Conservation (phyloP, 2,113 vertebrate species). For the Mohoua ochrocephala region DNA sequence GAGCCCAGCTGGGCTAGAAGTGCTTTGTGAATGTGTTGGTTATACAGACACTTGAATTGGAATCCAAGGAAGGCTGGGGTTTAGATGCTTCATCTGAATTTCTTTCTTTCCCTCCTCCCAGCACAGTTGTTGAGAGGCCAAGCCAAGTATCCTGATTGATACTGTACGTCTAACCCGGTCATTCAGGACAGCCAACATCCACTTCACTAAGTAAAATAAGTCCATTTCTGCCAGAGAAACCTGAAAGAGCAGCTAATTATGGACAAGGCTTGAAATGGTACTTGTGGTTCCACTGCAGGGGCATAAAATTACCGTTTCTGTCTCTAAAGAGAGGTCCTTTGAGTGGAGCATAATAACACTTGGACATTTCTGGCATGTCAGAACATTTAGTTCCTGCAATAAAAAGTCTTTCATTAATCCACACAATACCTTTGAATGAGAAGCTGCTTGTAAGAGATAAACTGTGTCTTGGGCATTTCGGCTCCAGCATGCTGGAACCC, state of each 20-base stretch:
- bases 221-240: slow-evolving; percentile 54
- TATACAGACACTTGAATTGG: neutral
- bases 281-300: slow-evolving; percentile 56
- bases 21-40: neutral
- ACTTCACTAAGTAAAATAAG: slow-evolving; percentile 52
- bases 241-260: slow-evolving; percentile 64
- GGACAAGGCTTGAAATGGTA: slow-evolving; percentile 36
- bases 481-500: neutral
- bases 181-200: slow-evolving; percentile 12
- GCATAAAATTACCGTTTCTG: slow-evolving; percentile 69
- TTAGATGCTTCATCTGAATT: neutral
- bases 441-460: slow-evolving; percentile 27
- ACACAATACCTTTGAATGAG: slow-evolving; percentile 48
- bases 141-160: neutral
- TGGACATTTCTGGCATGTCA: slow-evolving; percentile 66
- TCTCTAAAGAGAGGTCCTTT: slow-evolving; percentile 67
- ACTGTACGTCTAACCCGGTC: neutral
- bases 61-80: neutral
- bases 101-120: slow-evolving; percentile 30
- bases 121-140: slow-evolving; percentile 14
- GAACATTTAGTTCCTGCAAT: slow-evolving; percentile 69
- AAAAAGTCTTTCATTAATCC: slow-evolving; percentile 53
- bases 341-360: slow-evolving; percentile 57
- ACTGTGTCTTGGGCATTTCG: neutral
- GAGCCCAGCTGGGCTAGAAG: neutral